Evolutionary conservation across 2,888 invertebrate genomes (phyloP).

Genomic region (Anaspis maculata): DNA sequence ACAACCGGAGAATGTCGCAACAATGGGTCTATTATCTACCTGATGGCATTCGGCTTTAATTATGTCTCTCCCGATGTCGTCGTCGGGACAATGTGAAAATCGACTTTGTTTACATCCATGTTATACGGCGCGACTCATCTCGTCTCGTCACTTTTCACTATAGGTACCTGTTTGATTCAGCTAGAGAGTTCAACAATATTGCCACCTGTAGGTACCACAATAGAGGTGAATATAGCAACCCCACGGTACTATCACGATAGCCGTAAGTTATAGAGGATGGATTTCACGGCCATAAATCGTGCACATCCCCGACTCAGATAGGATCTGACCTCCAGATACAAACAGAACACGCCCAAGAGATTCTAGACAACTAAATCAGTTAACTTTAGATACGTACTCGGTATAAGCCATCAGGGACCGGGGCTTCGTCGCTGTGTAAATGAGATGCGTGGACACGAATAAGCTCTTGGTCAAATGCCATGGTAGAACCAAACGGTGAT

Average conservation of each 20-base stretch:
- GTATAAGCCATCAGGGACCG: constrained; percentile 15
- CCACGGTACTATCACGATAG: constrained; percentile 16
- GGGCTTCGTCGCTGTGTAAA: constrained; percentile 18
- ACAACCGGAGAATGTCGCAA: constrained; percentile 37
- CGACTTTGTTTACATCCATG: too few species aligned
- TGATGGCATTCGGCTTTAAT: constrained; percentile 24
- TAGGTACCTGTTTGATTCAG: too few species aligned
- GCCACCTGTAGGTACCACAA: neutral
- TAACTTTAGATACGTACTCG: constrained; percentile 33
- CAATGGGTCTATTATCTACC: constrained; percentile 41
- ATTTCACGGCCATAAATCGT: constrained; percentile 40
- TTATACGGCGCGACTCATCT: too few species aligned
- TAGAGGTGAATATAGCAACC: too few species aligned
- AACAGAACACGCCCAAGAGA: constrained; percentile 42
- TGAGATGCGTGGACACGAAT: constrained; percentile 33
- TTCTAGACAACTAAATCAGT: constrained; percentile 44
- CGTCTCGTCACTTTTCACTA: too few species aligned
- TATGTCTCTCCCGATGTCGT: neutral
- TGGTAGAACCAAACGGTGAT: too few species aligned
- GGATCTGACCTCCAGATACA: constrained; percentile 38
- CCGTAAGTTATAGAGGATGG: constrained; percentile 38
- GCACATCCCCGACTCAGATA: constrained; percentile 33
- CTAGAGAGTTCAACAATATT: neutral
- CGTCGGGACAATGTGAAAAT: too few species aligned
- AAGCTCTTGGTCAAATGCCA: too few species aligned